Percentiles rank a stretch among this genome's conserved stretches.
Evolutionary conservation across 2,797 vertebrate genomes (phyloP).

Genomic region (Pseudochirops corinnae): DNA sequence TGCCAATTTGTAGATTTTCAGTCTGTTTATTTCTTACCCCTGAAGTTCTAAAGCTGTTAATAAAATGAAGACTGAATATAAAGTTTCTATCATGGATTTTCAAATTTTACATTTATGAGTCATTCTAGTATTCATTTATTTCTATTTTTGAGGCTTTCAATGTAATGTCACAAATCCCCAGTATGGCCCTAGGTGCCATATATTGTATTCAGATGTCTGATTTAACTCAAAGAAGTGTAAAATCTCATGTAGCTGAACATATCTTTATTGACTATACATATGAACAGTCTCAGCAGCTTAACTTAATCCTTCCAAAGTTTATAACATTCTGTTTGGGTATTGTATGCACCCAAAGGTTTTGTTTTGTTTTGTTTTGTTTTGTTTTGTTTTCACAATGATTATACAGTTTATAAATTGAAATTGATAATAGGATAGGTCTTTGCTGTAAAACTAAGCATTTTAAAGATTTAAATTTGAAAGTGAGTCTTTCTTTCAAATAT

Average conservation of each 20-base stretch:
- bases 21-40: constrained; percentile 44
- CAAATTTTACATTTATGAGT: constrained; percentile 45
- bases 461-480: constrained; percentile 61
- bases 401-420: constrained; percentile 62
- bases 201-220: constrained; percentile 59
- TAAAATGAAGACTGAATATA: constrained; percentile 50
- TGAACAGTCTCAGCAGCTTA: constrained; percentile 68
- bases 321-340: constrained; percentile 41
- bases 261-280: constrained; percentile 68
- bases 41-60: constrained; percentile 53
- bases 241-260: constrained; percentile 40
- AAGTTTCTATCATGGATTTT: constrained; percentile 56
- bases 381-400: constrained; percentile 34
- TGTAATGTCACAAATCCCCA: constrained; percentile 55
- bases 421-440: constrained; percentile 61
- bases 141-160: constrained; percentile 50
- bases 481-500: constrained; percentile 56
- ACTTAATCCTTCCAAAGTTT: constrained; percentile 72
- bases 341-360: constrained; percentile 51
- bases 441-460: constrained; percentile 44
- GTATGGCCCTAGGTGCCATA: constrained; percentile 23
- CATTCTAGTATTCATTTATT: constrained; percentile 36
- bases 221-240: constrained; percentile 63
- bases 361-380: background rate
- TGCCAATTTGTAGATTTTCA: background rate